phyloP scores from a whole-genome alignment of 2,888 invertebrate genomes.

The Lottia scabra region DNA sequence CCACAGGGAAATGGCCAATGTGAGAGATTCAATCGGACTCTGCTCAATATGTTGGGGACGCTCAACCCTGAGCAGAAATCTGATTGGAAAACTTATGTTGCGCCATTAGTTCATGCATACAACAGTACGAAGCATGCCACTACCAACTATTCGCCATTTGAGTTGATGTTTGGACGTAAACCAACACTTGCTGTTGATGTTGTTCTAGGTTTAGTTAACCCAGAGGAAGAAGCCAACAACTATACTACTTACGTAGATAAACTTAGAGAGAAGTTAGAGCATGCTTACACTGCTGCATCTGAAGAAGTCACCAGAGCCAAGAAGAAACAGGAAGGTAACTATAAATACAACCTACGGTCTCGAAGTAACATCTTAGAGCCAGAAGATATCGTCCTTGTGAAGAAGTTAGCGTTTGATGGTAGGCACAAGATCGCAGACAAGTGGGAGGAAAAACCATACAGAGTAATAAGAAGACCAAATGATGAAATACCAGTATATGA shows the following conservation, averaged over 20 bases:
- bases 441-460: too few species aligned
- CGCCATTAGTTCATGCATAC: conserved; percentile 21
- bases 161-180: conserved; percentile 10
- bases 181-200: not conserved
- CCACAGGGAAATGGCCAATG: conserved; percentile 22
- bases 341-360: too few species aligned
- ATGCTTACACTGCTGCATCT: not conserved
- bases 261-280: not conserved
- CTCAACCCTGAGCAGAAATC: conserved; percentile 14
- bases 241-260: not conserved
- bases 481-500: too few species aligned
- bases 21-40: conserved; percentile 21
- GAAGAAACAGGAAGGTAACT: too few species aligned
- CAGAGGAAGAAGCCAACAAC: not conserved
- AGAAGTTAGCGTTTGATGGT: too few species aligned
- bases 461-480: too few species aligned
- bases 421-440: too few species aligned
- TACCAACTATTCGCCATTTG: conserved; percentile 23
- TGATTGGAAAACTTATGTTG: conserved; percentile 20
- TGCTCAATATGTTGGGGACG: conserved; percentile 15
- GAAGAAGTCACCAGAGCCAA: not conserved
- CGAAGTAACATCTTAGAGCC: too few species aligned
- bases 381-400: too few species aligned
- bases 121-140: conserved; percentile 19
- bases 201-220: not conserved